Conservation (phyloP, 2,797 vertebrate species). For the Enteromius afrohamiltoni region DNA sequence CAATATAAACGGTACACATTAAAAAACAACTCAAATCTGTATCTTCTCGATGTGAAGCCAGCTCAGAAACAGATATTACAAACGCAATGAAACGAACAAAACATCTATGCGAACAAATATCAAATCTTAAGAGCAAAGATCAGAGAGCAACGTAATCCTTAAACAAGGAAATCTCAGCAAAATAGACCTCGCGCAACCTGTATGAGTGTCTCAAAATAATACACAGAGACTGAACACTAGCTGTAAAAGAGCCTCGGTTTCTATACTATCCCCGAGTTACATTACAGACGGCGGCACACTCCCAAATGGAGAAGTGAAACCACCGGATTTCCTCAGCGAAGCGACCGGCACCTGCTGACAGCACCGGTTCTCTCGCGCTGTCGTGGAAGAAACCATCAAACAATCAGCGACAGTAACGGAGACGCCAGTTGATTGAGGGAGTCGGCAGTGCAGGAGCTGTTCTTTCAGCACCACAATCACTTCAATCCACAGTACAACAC, state of each 20-base stretch:
- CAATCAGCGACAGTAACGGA: not conserved
- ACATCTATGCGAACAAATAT: not conserved
- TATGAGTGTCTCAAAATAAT: conserved; percentile 34
- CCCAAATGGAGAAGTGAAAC: not conserved
- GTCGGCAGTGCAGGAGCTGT: conserved; percentile 63
- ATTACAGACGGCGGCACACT: not conserved
- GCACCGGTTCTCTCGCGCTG: not conserved
- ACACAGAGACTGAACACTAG: not conserved
- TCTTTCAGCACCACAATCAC: conserved; percentile 71
- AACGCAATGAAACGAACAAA: not conserved
- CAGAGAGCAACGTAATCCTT: not conserved
- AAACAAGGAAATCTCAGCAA: not conserved
- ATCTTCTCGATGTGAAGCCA: not conserved
- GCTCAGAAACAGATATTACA: not conserved
- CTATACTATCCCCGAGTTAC: not conserved
- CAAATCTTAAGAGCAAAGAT: not conserved
- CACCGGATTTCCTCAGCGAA: conserved; percentile 36
- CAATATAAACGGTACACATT: not conserved
- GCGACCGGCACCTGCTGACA: not conserved
- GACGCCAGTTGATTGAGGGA: not conserved
- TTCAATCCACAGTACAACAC: conserved; percentile 24
- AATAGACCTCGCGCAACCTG: conserved; percentile 22
- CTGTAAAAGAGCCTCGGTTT: not conserved
- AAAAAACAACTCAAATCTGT: not conserved
- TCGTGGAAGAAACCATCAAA: conserved; percentile 33